phyloP scores from a whole-genome alignment of 92 coral and sea anemone species.

The Scolanthus callimorphus region DNA sequence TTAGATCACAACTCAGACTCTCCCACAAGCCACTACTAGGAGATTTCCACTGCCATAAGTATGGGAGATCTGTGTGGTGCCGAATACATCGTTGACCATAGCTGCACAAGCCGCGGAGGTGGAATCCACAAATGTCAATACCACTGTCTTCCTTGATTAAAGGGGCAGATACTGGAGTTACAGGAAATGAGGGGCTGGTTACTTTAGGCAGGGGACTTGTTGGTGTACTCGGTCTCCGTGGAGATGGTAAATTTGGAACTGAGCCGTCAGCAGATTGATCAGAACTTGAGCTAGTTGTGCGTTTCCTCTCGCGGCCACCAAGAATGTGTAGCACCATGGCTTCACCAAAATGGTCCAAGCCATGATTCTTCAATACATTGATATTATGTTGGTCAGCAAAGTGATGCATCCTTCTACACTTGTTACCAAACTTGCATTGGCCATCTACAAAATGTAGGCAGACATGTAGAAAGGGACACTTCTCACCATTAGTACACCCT shows the following conservation, averaged over 20 bases:
- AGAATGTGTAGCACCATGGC: constrained; percentile 17
- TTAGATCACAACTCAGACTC: constrained; percentile 43
- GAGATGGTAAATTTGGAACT: not conserved
- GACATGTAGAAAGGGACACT: constrained; percentile 77
- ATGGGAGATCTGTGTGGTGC: constrained; percentile 78
- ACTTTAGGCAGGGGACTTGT: not conserved
- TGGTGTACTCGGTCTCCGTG: not conserved
- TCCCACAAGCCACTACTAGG: constrained; percentile 38
- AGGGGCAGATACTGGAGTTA: not conserved
- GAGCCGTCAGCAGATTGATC: constrained; percentile 5
- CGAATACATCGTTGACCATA: constrained; percentile 67
- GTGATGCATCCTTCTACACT: constrained; percentile 68
- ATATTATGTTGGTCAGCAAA: constrained; percentile 54
- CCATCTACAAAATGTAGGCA: constrained; percentile 71
- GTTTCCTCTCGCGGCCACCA: constrained; percentile 33
- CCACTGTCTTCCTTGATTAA: constrained; percentile 17
- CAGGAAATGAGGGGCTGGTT: not conserved
- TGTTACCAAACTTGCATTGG: constrained; percentile 70
- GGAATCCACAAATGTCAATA: constrained; percentile 82
- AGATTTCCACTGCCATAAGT: constrained; percentile 68
- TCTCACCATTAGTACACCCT: constrained; percentile 36
- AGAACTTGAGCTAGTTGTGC: constrained; percentile 37
- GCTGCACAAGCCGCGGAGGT: constrained; percentile 82
- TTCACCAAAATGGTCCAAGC: constrained; percentile 25
- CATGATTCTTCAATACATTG: constrained; percentile 33